A percentile compares a stretch with the other conserved stretches of the same genome.
phyloP scores from a whole-genome alignment of 2,113 vertebrate genomes.

The Parus major region DNA sequence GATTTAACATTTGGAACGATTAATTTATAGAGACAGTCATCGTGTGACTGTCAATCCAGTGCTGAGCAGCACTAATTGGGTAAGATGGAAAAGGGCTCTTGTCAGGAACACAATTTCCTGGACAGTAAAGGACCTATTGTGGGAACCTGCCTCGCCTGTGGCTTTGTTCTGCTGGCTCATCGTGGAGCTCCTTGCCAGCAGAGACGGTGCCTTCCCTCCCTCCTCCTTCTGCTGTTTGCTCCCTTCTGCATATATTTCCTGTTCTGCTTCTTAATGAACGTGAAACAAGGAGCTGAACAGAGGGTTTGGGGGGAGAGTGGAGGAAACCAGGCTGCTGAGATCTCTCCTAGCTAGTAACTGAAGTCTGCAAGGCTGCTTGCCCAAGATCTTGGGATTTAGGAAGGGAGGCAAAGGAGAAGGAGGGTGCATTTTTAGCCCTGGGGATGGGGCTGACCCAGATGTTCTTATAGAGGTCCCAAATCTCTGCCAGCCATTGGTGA shows the following conservation, averaged over 20 bases:
- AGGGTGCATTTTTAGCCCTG: too few relatives aligned
- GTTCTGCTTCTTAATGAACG: background rate
- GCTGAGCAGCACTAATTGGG: slow-evolving; percentile 11
- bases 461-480: background rate
- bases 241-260: background rate
- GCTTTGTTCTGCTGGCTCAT: slow-evolving; percentile 26
- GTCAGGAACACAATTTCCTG: background rate
- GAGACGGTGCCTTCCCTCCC: background rate
- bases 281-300: background rate
- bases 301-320: background rate
- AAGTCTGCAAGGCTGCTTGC: background rate
- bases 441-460: background rate
- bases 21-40: background rate
- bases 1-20: background rate
- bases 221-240: background rate
- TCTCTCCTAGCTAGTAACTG: rapidly evolving
- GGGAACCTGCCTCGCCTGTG: background rate
- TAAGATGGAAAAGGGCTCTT: background rate
- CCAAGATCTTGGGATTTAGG: background rate
- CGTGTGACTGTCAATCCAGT: background rate
- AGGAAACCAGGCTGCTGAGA: background rate
- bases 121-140: background rate
- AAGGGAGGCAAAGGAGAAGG: background rate
- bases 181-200: background rate
- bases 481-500: background rate